These are phyloP conservation scores for Aurelia coerulea DNA, from an alignment of 30 jellyfish, hydroid and myxozoan genomes.

Conservation along the genomic window DNA sequence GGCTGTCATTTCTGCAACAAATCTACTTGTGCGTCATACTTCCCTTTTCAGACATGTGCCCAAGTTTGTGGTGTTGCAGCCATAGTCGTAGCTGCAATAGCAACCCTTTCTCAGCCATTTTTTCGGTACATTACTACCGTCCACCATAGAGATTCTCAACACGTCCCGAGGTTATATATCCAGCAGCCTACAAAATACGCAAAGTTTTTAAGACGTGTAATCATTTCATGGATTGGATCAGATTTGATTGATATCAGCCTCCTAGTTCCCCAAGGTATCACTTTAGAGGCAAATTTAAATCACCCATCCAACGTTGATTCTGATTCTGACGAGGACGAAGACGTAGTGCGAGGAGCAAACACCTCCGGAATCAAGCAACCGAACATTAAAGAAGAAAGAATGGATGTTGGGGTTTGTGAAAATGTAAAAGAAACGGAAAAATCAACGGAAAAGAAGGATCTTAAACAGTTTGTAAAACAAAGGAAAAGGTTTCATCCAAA, in stretches of 20 bases:
- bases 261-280: neutral
- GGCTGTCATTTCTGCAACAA: neutral
- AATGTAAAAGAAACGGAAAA: neutral
- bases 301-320: neutral
- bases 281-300: neutral
- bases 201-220: neutral
- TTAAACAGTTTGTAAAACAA: neutral
- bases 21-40: neutral
- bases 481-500: neutral
- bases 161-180: neutral
- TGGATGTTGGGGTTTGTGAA: neutral
- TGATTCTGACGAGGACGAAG: neutral
- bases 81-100: constrained; percentile 5
- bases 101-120: constrained; percentile 9
- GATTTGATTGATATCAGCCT: neutral
- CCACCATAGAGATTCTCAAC: neutral
- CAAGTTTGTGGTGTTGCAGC: constrained; percentile 4
- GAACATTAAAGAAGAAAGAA: neutral
- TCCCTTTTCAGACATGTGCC: neutral
- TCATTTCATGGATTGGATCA: neutral
- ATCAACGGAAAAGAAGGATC: neutral
- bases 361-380: neutral
- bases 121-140: neutral
- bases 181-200: constrained; percentile 17
- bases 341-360: neutral